Evolutionary conservation across 2,888 invertebrate genomes (phyloP).

Genomic region (Corbicula japonica): DNA sequence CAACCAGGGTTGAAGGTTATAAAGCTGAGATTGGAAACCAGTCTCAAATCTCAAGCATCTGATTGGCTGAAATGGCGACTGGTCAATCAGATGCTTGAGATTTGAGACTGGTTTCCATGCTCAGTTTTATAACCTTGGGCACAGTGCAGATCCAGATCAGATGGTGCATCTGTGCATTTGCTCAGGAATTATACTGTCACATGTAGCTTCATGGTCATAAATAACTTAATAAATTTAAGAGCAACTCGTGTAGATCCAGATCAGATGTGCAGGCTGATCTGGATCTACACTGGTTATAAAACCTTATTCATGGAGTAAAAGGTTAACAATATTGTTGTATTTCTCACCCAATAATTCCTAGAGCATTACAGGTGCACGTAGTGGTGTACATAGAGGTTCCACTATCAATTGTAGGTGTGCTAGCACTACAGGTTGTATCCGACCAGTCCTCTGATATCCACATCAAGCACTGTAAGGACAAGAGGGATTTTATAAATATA

Average conservation of each 20-base stretch:
- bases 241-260: background rate
- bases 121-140: no score
- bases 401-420: background rate
- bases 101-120: no score
- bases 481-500: no score
- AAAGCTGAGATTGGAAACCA: no score
- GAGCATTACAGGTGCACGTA: conserved; percentile 21
- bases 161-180: background rate
- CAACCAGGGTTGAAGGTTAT: no score
- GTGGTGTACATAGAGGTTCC: background rate
- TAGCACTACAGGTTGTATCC: background rate
- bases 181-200: background rate
- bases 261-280: background rate
- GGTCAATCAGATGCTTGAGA: no score
- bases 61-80: no score
- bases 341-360: conserved; percentile 31
- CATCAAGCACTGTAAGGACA: conserved; percentile 29
- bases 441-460: conserved; percentile 17
- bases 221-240: background rate
- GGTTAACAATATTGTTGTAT: background rate
- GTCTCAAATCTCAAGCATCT: no score
- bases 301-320: background rate
- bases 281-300: background rate
- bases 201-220: background rate
- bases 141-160: background rate